Base-by-base conservation (phyloP, 2,888 invertebrate genomes). In the Sinohyriopsis cumingii region DNA sequence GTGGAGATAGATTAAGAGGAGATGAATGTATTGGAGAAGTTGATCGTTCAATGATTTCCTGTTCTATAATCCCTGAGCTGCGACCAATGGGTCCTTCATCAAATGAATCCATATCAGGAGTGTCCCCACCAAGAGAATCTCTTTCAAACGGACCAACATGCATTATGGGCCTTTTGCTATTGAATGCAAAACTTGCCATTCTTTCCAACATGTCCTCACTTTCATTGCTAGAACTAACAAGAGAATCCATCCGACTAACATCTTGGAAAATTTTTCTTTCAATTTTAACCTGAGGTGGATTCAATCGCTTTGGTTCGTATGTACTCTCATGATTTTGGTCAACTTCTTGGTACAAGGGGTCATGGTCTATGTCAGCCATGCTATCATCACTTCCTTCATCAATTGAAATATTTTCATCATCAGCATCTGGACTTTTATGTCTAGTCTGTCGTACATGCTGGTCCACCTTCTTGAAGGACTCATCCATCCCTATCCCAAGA, bases 1-100 rank as follows among this genome's bases (percentile, higher is more conserved):
- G 84, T 9, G 90, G 89, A 62, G 88, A 87, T 45, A 89, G 78
- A 75, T 86, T 87, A 69, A 86, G 84, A 7, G 90, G 89, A 25
- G 90, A 73, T 55, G 74, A 66, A 53, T 67, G 45, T 45, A 71
- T 60, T 22, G 71, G 69, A 24, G 75, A 73, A 22, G 69, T 64
- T 56, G 65, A 56, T n/a, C 65, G 63, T 28, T 69, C 75, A 25
- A 71, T 76, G 18, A 67, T 59, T 53, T 71, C 71, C 45, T 59
- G 54, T 53, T 65, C 56, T 5, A 53, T 65, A 60, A 72, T 66
- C 25, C 72, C 72, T 59, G 75, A 75, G 55, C 72, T 70, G 22
- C 66, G 69, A 55, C 67, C 75, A 56, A 63, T 28, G 22, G 72
- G 75, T n/a, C 68, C 72, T 45, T 45, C 45, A 45, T 45, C 45